A percentile compares a stretch with the other conserved stretches of the same genome.
These are phyloP conservation scores for Agrilus cyanescens DNA, from an alignment of 2,888 invertebrate species.

Conservation along the genomic window DNA sequence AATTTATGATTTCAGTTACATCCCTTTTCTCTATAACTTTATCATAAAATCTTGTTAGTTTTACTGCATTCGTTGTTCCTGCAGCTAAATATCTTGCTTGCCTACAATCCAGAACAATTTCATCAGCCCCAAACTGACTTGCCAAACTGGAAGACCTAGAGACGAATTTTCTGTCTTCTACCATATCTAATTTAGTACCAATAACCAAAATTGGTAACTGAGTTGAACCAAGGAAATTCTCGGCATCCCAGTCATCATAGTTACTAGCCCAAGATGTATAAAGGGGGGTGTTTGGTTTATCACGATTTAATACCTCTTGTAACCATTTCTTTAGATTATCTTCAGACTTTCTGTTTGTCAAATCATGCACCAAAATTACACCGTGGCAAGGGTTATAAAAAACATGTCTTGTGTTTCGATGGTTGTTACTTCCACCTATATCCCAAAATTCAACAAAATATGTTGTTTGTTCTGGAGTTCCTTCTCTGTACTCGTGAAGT, in stretches of 20 bases:
- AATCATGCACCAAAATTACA: conserved; percentile 90
- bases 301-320: conserved; percentile 74
- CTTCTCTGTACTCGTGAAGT: conserved; percentile 89
- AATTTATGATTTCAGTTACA: conserved; percentile 24
- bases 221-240: conserved; percentile 72
- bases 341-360: conserved; percentile 93
- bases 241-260: conserved; percentile 68
- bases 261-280: conserved; percentile 9
- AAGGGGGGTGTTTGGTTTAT: conserved; percentile 35
- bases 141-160: conserved; percentile 57
- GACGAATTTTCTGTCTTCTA: conserved; percentile 60
- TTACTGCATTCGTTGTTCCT: conserved; percentile 88
- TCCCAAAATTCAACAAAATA: conserved; percentile 96
- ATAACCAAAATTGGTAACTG: conserved; percentile 91
- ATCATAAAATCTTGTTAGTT: conserved; percentile 88
- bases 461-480: conserved; percentile 79
- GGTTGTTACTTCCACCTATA: conserved; percentile 88
- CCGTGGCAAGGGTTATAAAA: conserved; percentile 94
- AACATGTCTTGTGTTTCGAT: conserved; percentile 83
- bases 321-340: conserved; percentile 89
- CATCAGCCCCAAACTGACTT: conserved; percentile 86
- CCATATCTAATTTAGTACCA: conserved; percentile 84
- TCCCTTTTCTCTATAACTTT: conserved; percentile 54
- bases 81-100: conserved; percentile 77
- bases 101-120: conserved; percentile 72